Evolutionary conservation across 2,888 invertebrate genomes (phyloP).

Genomic region (Plagodis pulveraria): DNA sequence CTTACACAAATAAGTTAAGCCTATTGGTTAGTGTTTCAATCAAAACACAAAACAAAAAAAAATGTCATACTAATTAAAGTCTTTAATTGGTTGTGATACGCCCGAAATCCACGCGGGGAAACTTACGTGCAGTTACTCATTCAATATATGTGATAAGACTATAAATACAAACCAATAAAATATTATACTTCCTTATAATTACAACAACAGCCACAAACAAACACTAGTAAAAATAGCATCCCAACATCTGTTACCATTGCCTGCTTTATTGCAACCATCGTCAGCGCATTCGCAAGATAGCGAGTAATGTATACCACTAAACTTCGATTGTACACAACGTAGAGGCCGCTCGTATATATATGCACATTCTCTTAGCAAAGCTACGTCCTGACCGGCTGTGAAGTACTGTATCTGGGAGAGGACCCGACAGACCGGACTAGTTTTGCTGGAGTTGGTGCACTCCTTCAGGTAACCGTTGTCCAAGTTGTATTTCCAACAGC

Average conservation of each 20-base stretch:
- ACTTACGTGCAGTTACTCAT: no score
- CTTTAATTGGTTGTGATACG: no score
- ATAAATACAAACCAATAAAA: no score
- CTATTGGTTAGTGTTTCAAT: no score
- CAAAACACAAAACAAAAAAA: no score
- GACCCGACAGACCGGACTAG: constrained; percentile 59
- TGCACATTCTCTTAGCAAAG: constrained; percentile 69
- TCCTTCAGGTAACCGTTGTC: constrained; percentile 54
- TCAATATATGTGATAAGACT: no score
- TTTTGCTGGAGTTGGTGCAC: constrained; percentile 34
- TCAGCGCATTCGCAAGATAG: constrained; percentile 65
- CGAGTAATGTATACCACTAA: constrained; percentile 67
- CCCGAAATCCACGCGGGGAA: no score
- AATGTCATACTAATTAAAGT: no score
- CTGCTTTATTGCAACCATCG: constrained; percentile 65
- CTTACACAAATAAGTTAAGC: no score
- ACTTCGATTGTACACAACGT: constrained; percentile 59
- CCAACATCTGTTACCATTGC: constrained; percentile 19
- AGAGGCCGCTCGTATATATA: constrained; percentile 57
- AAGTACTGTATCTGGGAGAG: constrained; percentile 69
- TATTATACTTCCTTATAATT: constrained; percentile 9
- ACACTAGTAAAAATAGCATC: constrained; percentile 1
- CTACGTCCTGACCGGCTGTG: constrained; percentile 55
- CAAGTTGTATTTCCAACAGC: constrained; percentile 61
- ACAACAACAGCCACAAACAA: not conserved